These are phyloP conservation scores for Whitmania pigra DNA, from an alignment of 1,140 invertebrate species.

Conservation along the genomic window DNA sequence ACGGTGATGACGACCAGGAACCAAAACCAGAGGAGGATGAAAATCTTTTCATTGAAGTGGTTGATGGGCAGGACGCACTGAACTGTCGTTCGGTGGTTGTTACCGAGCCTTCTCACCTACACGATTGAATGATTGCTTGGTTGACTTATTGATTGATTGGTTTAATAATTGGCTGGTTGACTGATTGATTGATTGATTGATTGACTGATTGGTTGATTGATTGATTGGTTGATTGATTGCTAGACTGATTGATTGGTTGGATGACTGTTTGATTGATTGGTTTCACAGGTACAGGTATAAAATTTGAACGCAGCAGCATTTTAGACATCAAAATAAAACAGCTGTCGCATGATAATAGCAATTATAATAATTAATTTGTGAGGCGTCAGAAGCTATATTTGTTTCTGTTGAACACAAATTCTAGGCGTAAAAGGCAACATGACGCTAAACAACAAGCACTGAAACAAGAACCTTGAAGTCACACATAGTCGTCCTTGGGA, in stretches of 20 bases:
- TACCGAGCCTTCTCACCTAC: slow-evolving; percentile 38
- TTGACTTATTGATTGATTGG: too few relatives aligned
- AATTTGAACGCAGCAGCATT: slow-evolving; percentile 24
- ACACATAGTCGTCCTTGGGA: slow-evolving; percentile 39
- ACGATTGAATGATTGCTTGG: too few relatives aligned
- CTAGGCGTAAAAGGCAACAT: too few relatives aligned
- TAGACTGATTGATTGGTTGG: slow-evolving; percentile 33
- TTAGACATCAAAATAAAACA: slow-evolving; percentile 24
- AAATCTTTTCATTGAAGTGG: slow-evolving; percentile 49
- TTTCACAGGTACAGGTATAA: slow-evolving; percentile 45
- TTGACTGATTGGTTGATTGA: slow-evolving; percentile 38
- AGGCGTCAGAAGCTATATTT: too few relatives aligned
- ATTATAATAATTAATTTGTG: too few relatives aligned
- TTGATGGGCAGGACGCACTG: slow-evolving; percentile 49
- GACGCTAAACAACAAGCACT: slow-evolving; percentile 37
- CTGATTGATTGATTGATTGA: slow-evolving; percentile 38
- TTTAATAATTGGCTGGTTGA: slow-evolving; percentile 40
- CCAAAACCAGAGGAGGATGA: slow-evolving; percentile 50
- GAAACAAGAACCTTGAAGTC: slow-evolving; percentile 33
- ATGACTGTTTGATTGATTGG: slow-evolving; percentile 35
- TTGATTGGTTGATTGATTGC: slow-evolving; percentile 26
- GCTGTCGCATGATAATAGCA: slow-evolving; percentile 35
- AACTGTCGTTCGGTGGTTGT: slow-evolving; percentile 45
- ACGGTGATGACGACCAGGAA: slow-evolving; percentile 45
- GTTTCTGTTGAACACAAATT: too few relatives aligned